A percentile compares a stretch with the other conserved stretches of the same genome.
Evolutionary conservation across 2,888 invertebrate genomes (phyloP).

Genomic region (Papilio elwesi): DNA sequence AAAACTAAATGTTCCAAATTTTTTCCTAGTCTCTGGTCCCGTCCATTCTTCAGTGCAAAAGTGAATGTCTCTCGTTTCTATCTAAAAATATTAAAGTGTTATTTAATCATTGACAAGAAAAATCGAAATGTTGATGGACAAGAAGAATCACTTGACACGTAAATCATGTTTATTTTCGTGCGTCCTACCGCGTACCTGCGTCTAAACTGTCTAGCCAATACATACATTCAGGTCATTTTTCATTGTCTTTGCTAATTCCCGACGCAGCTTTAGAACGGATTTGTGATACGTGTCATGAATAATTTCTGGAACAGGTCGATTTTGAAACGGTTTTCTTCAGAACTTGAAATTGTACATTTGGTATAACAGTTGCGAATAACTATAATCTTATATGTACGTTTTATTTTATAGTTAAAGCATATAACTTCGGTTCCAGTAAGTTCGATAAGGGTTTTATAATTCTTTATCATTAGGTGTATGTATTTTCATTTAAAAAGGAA

Average conservation of each 20-base stretch:
- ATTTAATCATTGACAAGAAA: not conserved
- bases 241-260: not conserved
- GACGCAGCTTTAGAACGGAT: not conserved
- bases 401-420: not conserved
- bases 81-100: constrained; percentile 55
- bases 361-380: too few relatives aligned
- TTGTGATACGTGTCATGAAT: not conserved
- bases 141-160: not conserved
- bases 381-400: not conserved
- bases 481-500: too few relatives aligned
- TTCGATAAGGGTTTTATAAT: not conserved
- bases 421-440: not conserved
- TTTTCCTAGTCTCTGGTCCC: constrained; percentile 74
- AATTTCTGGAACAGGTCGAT: not conserved
- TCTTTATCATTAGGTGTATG: too few relatives aligned
- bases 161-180: not conserved
- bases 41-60: constrained; percentile 88
- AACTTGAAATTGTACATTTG: too few relatives aligned
- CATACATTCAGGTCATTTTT: constrained; percentile 1
- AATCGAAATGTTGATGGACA: not conserved
- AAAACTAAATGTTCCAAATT: constrained; percentile 88
- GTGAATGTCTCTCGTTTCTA: constrained; percentile 74
- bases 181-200: too few relatives aligned
- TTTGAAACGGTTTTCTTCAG: not conserved
- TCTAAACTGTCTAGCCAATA: not conserved